Base-by-base conservation (phyloP, 2,113 vertebrate genomes). In the Brienomyrus brachyistius region DNA sequence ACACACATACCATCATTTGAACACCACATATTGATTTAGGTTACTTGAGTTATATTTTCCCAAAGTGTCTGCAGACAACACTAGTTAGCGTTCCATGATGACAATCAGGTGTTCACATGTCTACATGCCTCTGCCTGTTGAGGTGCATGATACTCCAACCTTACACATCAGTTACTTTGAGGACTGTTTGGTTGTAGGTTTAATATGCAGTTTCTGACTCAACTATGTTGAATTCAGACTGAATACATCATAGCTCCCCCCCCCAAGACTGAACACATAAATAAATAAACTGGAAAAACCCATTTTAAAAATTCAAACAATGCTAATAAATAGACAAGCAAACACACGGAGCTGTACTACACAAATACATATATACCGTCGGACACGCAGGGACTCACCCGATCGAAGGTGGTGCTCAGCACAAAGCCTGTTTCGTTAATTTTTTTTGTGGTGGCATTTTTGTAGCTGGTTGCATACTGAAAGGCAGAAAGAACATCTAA, bases 391-490 rank as follows among this genome's bases (percentile, higher is more conserved):
- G 35, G 43, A 51, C 93, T 94, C 87, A 97, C 97, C 96, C 96
- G 96, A 90, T 95, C 91, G n/a, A 89, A 23, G 2, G 92, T 93
- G 86, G 90, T 2, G 5, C 66, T 95, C 0, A 6, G 9, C 0
- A 40, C 74, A 27, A 0, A 0, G 5, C 1, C 43, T 0, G 1
- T 0, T 13, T 88, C 62, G 48, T 93, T 92, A 0, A 10, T 8
- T 5, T 95, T 94, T 5, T 3, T 92, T 13, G 52, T 11, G 0
- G 47, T 31, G 3, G 95, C 4, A 15, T 87, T 0, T 88, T 92
- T 95, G 87, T 97, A 97, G 82, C 35, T 88, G 7, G 97, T 97
- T 31, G 94, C 90, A 74, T 97, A 97, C 96, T 97, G 92, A 8
- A 8, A 50, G 66, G 87, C 35, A 74, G 8, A 80, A 77, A 86